These are phyloP conservation scores for Hyposoter didymator DNA, from an alignment of 2,888 invertebrate species.

Conservation along the genomic window DNA sequence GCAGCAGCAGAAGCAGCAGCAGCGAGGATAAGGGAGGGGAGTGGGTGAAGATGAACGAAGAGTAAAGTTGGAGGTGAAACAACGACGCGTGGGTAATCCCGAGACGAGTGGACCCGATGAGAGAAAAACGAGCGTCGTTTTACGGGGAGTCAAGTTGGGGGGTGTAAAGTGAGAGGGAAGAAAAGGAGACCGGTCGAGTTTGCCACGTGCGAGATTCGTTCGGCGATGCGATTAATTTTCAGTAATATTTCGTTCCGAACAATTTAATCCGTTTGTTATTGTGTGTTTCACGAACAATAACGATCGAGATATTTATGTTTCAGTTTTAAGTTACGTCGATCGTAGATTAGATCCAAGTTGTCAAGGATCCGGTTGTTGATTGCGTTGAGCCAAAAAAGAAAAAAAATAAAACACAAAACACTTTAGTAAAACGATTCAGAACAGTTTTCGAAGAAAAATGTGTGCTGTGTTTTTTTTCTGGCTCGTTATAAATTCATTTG, in stretches of 20 bases:
- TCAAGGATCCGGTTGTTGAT: conserved; percentile 36
- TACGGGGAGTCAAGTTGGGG: conserved; percentile 38
- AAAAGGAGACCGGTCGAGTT: conserved; percentile 71
- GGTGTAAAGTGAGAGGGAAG: conserved; percentile 69
- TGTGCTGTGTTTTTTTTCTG: neutral
- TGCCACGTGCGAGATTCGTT: conserved; percentile 68
- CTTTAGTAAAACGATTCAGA: conserved; percentile 71
- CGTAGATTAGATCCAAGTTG: conserved; percentile 38
- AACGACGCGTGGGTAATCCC: conserved; percentile 70
- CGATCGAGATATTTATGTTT: neutral
- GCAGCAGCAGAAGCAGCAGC: conserved; percentile 4
- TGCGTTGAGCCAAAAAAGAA: conserved; percentile 69
- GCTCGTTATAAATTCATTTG: neutral
- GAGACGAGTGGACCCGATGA: conserved; percentile 63
- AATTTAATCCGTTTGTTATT: conserved; percentile 29
- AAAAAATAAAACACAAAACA: conserved; percentile 73
- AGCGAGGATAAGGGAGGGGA: conserved; percentile 70
- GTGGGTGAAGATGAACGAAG: conserved; percentile 71
- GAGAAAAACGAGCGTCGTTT: conserved; percentile 72
- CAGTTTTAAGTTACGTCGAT: neutral
- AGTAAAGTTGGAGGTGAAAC: conserved; percentile 53
- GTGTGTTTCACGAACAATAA: conserved; percentile 51
- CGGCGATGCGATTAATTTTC: conserved; percentile 6
- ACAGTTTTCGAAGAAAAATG: conserved; percentile 8
- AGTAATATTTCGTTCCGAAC: conserved; percentile 10